Percentiles rank a stretch among this genome's conserved stretches.
These are phyloP conservation scores for Zaprionus lineosus DNA, from an alignment of 2,888 invertebrate genomes.

Conservation along the genomic window DNA sequence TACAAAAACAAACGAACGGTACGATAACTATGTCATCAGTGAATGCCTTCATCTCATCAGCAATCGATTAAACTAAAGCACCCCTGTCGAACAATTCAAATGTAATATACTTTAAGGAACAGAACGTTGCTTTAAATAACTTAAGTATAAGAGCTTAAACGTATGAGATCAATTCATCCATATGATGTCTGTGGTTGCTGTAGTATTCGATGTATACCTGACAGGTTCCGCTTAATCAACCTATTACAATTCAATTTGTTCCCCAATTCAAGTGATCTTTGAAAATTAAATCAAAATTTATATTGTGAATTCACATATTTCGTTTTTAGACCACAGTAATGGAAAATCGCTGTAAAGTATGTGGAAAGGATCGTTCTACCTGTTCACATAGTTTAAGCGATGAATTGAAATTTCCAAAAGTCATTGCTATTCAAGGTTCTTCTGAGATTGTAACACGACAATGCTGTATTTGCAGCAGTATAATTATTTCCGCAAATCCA, in stretches of 20 bases:
- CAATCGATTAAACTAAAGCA: no score
- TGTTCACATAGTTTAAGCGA: constrained; percentile 41
- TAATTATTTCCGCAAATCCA: no score
- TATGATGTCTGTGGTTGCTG: no score
- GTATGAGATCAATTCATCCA: no score
- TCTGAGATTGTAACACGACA: constrained; percentile 19
- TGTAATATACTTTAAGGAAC: no score
- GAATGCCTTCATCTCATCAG: no score
- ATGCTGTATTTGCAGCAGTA: constrained; percentile 51
- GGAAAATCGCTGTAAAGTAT: constrained; percentile 60
- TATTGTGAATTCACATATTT: constrained; percentile 21
- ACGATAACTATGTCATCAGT: constrained; percentile 22
- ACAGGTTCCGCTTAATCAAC: no score
- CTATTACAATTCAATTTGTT: no score
- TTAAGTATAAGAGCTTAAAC: no score
- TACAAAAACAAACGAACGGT: constrained; percentile 20
- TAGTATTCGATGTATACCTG: no score
- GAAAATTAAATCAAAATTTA: constrained; percentile 44
- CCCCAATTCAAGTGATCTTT: not conserved
- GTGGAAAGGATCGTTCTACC: constrained; percentile 46
- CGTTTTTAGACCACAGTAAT: constrained; percentile 33
- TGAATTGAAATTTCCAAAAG: constrained; percentile 48
- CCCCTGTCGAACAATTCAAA: no score
- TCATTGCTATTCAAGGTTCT: constrained; percentile 30
- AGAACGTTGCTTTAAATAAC: no score